Conservation (phyloP, 2,113 vertebrate species). For the Octodon degus region DNA sequence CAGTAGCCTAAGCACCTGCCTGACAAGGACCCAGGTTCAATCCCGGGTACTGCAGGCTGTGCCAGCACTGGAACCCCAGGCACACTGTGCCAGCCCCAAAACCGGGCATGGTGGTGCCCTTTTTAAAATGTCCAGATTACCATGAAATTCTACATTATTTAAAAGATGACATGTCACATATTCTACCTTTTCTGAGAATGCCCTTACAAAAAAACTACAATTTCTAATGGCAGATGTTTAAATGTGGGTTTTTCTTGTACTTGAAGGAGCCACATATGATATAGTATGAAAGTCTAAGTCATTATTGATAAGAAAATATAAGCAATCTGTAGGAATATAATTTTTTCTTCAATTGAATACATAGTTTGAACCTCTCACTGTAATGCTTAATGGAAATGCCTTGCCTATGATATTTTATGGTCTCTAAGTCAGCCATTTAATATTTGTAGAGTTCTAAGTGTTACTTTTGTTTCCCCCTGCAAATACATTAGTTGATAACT, state of each 20-base stretch:
- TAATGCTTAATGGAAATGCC: neutral
- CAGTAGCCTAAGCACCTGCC: too few species aligned
- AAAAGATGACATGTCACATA: slow-evolving; percentile 3
- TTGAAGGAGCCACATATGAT: neutral
- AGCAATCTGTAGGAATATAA: neutral
- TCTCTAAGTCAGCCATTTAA: slow-evolving; percentile 36
- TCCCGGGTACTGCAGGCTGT: too few species aligned
- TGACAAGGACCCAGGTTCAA: too few species aligned
- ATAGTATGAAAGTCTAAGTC: slow-evolving; percentile 32
- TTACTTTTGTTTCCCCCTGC: slow-evolving; percentile 52
- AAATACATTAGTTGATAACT: slow-evolving; percentile 13
- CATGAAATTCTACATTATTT: slow-evolving; percentile 30
- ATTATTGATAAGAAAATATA: slow-evolving; percentile 38
- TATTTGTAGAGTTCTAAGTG: neutral
- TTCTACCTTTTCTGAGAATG: slow-evolving; percentile 15
- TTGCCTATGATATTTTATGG: slow-evolving; percentile 33
- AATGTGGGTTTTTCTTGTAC: slow-evolving; percentile 15
- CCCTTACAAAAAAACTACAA: neutral
- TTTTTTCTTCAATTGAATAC: slow-evolving; percentile 20
- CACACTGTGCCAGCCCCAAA: too few species aligned
- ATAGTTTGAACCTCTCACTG: neutral
- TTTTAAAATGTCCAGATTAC: neutral
- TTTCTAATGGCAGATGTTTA: slow-evolving; percentile 22
- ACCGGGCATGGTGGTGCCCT: too few species aligned
- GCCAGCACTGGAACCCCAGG: too few species aligned